Conservation (phyloP, 2,797 vertebrate species). For the Huso huso region DNA sequence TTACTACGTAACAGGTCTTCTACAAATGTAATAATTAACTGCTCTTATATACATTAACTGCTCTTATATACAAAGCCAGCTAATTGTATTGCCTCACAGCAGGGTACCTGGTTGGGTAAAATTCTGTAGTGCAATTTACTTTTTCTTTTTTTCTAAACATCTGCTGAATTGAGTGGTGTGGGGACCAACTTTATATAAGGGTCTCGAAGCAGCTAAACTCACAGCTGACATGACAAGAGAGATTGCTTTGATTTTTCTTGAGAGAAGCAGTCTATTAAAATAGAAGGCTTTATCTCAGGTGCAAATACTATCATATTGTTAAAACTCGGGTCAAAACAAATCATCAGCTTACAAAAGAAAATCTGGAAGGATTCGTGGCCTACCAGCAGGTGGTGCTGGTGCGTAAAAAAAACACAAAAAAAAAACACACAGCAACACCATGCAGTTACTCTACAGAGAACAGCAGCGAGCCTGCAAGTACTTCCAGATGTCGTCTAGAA, state of each 20-base stretch:
- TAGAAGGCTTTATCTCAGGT: constrained; percentile 1
- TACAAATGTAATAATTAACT: constrained; percentile 3
- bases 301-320: constrained; percentile 2
- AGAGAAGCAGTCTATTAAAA: background rate
- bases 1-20: background rate
- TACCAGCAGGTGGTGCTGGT: background rate
- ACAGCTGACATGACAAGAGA: background rate
- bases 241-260: constrained; percentile 3
- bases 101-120: constrained; percentile 1
- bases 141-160: background rate
- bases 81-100: constrained; percentile 10
- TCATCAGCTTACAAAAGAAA: background rate
- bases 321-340: background rate
- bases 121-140: constrained; percentile 11
- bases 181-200: background rate
- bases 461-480: background rate
- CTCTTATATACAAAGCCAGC: constrained; percentile 7
- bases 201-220: constrained; percentile 5
- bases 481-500: background rate
- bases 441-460: background rate
- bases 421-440: background rate
- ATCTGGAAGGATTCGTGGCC: background rate
- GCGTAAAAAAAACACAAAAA: constrained; percentile 2
- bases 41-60: background rate
- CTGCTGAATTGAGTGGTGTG: background rate